Percentiles rank a stretch among this genome's conserved stretches.
Evolutionary conservation across 2,113 vertebrate species (phyloP).

Genomic region (Elanoides forficatus): DNA sequence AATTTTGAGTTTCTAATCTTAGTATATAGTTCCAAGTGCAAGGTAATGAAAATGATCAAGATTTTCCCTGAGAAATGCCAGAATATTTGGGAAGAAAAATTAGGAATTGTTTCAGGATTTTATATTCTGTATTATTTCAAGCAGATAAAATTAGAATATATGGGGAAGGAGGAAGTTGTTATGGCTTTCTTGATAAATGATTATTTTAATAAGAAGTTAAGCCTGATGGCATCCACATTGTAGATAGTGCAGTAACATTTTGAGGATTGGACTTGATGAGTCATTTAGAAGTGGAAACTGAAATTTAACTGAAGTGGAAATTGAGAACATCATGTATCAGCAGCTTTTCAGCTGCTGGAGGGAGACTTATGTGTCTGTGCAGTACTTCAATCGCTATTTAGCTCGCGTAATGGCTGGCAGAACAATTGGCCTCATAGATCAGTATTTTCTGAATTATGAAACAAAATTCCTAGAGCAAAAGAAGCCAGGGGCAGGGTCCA

Average conservation of each 20-base stretch:
- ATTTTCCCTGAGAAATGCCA: background rate
- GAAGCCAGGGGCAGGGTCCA: background rate
- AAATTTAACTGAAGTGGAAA: background rate
- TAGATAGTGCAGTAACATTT: background rate
- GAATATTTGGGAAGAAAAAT: background rate
- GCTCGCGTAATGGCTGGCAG: background rate
- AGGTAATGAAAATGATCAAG: background rate
- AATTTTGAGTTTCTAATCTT: background rate
- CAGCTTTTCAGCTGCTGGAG: background rate
- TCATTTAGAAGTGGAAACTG: background rate
- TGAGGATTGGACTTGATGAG: background rate
- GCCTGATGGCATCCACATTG: background rate
- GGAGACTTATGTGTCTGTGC: background rate
- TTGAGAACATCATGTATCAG: background rate
- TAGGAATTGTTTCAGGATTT: background rate
- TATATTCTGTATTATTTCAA: background rate
- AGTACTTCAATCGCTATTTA: background rate
- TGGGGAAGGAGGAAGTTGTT: background rate
- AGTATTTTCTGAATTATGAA: background rate
- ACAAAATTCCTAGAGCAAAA: background rate
- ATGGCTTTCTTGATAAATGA: background rate
- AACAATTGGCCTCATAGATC: background rate
- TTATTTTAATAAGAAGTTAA: background rate
- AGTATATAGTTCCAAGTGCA: background rate
- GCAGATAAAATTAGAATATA: background rate